Base-by-base conservation (phyloP, 2,797 vertebrate genomes). In the Buceros bicornis region DNA sequence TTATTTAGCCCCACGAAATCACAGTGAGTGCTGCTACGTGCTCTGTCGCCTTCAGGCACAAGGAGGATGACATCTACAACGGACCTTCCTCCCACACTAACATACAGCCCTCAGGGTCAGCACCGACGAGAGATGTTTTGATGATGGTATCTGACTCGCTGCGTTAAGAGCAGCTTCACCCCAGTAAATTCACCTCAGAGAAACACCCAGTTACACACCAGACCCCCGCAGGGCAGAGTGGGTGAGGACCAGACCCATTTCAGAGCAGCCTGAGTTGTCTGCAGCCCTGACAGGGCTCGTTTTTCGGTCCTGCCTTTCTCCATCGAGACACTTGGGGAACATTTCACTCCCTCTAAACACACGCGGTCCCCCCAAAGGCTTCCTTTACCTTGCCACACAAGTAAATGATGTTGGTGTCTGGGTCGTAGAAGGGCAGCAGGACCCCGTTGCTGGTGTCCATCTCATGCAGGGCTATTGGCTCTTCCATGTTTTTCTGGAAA, bases 381-480 rank as follows among this genome's bases (percentile, higher is more conserved):
- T 4, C 54, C 31, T 19, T 45, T 64, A 99, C 99, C 99, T 99
- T 99, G 79, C 99, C 99, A 95, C 99, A 99, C 79, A 99, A 96
- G 98, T 99, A 99, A 93, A 99, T 99, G 57, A 99, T 98, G 64
- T 96, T 99, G 96, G 99, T 99, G 96, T 99, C 99, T 0, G 99
- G 98, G 83, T 99, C 99, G 1, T 99, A 99, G 98, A 99, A 99
- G 0, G 99, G 99, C 89, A 99, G 97, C 78, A 99, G 97, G 57
- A 99, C 99, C 16, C 99, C 99, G 0, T 99, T 99, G 98, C 99
- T 99, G 37, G 99, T 99, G 97, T 99, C 99, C 99, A 99, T 98
- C 97, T 99, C 99, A 17, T 98, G 98, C 61, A 99, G 98, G 47
- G 98, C 98, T 70, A 99, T 99, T 6, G 99, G 98, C 83, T 99